These are phyloP conservation scores for Pogonocichla stellata DNA, from an alignment of 2,113 vertebrate genomes.

Conservation along the genomic window DNA sequence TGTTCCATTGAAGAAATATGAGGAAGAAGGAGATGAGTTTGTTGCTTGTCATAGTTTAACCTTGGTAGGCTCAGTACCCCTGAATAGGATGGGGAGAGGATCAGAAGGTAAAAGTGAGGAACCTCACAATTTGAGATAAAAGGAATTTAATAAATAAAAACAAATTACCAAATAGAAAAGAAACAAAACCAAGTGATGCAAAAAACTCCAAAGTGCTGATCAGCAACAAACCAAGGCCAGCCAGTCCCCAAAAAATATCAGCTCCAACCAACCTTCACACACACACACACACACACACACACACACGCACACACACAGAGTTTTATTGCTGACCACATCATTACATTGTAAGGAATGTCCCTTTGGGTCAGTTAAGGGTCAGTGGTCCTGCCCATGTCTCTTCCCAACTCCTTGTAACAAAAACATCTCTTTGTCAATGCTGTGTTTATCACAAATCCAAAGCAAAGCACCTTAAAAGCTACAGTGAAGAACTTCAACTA, in stretches of 20 bases:
- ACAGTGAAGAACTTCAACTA: not conserved
- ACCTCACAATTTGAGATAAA: not conserved
- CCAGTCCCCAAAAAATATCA: not conserved
- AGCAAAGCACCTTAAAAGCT: not conserved
- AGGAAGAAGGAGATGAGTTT: not conserved
- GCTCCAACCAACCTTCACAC: not conserved
- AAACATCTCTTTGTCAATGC: not conserved
- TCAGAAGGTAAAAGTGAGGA: not conserved
- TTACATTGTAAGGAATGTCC: not conserved
- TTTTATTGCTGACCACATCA: not conserved
- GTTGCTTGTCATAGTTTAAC: not conserved
- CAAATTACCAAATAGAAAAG: not conserved
- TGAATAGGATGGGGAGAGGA: rapidly evolving
- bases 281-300: rapidly evolving
- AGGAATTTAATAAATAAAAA: not conserved
- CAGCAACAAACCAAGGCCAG: not conserved
- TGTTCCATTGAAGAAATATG: not conserved
- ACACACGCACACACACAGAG: rapidly evolving
- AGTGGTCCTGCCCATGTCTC: no score
- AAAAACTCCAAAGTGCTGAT: not conserved
- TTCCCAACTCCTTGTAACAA: not conserved
- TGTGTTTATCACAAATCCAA: not conserved
- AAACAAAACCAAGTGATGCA: not conserved
- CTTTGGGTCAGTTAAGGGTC: not conserved
- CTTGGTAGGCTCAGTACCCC: not conserved